Percentiles rank a stretch among this genome's conserved stretches.
phyloP scores from a whole-genome alignment of 2,888 invertebrate species.

The Antheraea assamensis region DNA sequence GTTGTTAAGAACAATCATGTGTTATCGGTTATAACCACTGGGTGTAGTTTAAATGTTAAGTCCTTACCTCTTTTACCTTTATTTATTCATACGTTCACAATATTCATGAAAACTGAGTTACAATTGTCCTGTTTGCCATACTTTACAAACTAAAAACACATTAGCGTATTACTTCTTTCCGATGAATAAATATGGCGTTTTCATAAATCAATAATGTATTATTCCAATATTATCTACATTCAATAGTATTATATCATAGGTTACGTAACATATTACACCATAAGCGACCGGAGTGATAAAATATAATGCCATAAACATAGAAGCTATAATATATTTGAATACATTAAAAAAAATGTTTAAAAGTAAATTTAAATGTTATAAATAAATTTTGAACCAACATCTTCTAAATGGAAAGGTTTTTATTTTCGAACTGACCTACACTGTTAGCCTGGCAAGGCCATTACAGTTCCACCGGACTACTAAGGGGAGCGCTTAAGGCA shows the following conservation, averaged over 20 bases:
- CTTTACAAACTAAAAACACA: background rate
- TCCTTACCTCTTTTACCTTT: background rate
- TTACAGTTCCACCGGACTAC: no score
- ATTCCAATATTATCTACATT: no score
- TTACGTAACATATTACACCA: background rate
- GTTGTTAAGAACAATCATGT: constrained; percentile 52
- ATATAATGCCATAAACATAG: background rate
- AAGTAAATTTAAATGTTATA: background rate
- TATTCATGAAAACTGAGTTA: background rate
- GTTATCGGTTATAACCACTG: constrained; percentile 37
- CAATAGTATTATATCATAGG: no score
- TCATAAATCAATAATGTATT: background rate
- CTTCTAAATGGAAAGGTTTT: background rate
- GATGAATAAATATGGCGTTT: background rate
- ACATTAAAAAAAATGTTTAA: background rate
- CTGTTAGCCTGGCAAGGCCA: no score
- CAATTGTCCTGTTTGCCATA: background rate
- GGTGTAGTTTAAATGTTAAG: background rate
- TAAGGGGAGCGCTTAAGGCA: no score
- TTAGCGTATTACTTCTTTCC: background rate
- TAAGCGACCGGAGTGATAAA: background rate
- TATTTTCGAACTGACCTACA: no score
- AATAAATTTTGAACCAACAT: background rate
- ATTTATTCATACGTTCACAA: background rate
- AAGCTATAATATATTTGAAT: background rate